A percentile compares a stretch with the other conserved stretches of the same genome.
These are phyloP conservation scores for Caloenas nicobarica DNA, from an alignment of 2,113 vertebrate genomes.

Conservation along the genomic window DNA sequence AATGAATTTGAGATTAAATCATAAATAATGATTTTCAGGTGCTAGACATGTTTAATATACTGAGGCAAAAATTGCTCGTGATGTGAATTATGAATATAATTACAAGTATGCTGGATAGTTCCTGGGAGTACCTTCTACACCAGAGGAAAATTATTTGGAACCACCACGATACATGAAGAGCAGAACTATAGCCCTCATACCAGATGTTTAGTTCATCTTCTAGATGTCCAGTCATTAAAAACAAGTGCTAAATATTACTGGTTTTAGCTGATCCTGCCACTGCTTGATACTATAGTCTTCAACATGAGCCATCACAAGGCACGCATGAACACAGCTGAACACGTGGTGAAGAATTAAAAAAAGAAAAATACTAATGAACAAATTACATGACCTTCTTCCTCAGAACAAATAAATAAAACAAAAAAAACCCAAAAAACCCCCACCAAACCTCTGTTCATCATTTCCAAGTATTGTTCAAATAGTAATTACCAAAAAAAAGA, in stretches of 20 bases:
- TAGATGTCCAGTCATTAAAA: not conserved
- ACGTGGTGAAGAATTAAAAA: not conserved
- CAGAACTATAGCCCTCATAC: not conserved
- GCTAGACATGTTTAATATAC: not conserved
- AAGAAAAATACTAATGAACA: not conserved
- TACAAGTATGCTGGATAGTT: not conserved
- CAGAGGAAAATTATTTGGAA: not conserved
- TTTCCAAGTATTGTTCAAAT: not conserved
- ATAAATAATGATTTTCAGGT: constrained; percentile 20
- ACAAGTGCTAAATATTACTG: not conserved
- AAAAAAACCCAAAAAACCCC: not conserved
- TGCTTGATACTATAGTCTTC: not conserved
- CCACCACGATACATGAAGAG: not conserved
- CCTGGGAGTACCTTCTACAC: not conserved
- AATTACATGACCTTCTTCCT: not conserved
- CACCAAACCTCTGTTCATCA: not conserved
- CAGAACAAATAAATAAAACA: no score
- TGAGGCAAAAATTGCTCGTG: not conserved
- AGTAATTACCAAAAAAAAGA: not conserved
- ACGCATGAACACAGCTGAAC: not conserved
- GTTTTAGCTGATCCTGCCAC: not conserved
- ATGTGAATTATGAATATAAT: not conserved
- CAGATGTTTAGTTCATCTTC: not conserved
- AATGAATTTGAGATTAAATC: constrained; percentile 29
- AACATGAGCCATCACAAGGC: not conserved